Evolutionary conservation across 92 coral and sea anemone species (phyloP).

Genomic region (Anthopleura xanthogrammica): DNA sequence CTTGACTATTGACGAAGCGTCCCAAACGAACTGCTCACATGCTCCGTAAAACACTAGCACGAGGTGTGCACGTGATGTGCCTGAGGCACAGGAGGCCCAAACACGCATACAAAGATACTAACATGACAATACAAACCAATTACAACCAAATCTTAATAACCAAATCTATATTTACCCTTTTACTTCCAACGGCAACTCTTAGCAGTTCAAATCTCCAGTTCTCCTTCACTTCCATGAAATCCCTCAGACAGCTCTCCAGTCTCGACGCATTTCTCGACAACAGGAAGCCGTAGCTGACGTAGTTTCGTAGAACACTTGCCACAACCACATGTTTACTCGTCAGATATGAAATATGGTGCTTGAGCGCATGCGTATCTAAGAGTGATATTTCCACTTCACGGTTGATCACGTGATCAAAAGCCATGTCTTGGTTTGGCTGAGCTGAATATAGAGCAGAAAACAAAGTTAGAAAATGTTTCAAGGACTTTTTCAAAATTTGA

Average conservation of each 20-base stretch:
- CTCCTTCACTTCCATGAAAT: conserved; percentile 63
- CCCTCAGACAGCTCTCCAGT: conserved; percentile 55
- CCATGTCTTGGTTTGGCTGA: conserved; percentile 46
- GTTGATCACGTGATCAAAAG: conserved; percentile 58
- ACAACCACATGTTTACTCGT: conserved; percentile 68
- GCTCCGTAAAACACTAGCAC: too few relatives aligned
- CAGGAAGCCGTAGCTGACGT: conserved; percentile 72
- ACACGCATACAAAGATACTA: neutral
- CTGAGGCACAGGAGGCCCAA: too few relatives aligned
- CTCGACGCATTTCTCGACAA: conserved; percentile 41
- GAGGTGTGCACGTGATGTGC: too few relatives aligned
- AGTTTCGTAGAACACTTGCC: conserved; percentile 61
- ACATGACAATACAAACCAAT: neutral
- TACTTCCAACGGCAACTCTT: conserved; percentile 71
- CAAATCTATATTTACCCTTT: conserved; percentile 48
- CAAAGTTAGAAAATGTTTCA: neutral
- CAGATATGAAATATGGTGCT: conserved; percentile 52
- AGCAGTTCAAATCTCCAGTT: conserved; percentile 44
- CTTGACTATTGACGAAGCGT: too few relatives aligned
- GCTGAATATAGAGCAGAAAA: conserved; percentile 34
- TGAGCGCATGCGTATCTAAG: conserved; percentile 79
- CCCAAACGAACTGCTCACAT: too few relatives aligned
- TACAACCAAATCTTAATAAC: neutral
- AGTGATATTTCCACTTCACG: conserved; percentile 76
- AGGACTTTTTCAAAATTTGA: too few relatives aligned